Evolutionary conservation across 2,888 invertebrate genomes (phyloP), one percentile per base, ranked within the genome.

Genomic region (Drosophila neutralis): DNA sequence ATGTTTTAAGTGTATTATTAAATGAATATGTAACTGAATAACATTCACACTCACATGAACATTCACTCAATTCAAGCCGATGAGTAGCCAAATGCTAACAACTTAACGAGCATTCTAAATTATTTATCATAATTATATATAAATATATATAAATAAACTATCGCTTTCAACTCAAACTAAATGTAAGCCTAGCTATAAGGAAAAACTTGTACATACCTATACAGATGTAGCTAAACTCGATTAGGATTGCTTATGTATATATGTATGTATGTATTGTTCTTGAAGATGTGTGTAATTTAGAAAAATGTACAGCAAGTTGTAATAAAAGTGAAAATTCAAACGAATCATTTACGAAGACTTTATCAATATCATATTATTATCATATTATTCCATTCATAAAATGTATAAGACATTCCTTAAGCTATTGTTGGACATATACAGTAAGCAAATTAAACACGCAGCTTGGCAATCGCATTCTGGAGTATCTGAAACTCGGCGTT

Each of bases 401-500:
- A 60, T 35, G 48, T 57, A 54, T 29, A 48, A 49, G 31, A 18
- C 15, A n/a, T 35, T 15, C 49, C 54, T 69, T 69, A 62, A 56
- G 53, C 33, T 27, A 57, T 48, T 24, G 8, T 18, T 33, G 42
- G 29, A 15, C 24, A 38, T 33, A 36, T 49, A 42, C 51, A n/a
- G 4, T 45, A 27, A 36, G 35, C 18, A 54, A 53, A 24, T 57
- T 90, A 93, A 64, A 93, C 91, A 89, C 94, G 96, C 74, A 97
- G 91, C 92, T 97, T 97, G 67, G 94, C 95, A 92, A 97, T 94
- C 10, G 97, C 96, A 87, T 97, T 96, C 83, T 96, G 94, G 21
- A 98, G 94, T 60, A 96, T 95, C 78, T 96, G 95, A 92, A 98
- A 95, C 92, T 98, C 97, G 77, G 95, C 95, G 84, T 96, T 96